Conservation (phyloP, 2,797 vertebrate genomes). For the Lagothrix lagotricha region DNA sequence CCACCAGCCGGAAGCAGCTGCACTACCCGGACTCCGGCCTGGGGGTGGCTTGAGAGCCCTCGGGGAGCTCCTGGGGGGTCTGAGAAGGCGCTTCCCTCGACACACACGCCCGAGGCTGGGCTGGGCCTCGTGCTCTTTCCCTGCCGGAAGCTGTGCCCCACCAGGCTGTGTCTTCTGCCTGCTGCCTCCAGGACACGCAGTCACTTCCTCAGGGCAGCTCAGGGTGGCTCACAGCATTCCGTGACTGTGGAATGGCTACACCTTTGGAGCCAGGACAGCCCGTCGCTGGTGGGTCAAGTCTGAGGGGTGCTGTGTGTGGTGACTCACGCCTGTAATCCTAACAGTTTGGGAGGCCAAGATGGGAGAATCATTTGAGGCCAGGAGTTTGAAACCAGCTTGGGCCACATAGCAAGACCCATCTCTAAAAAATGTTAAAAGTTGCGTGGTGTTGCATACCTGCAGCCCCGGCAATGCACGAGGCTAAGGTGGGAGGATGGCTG, state of each 20-base stretch:
- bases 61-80: no score
- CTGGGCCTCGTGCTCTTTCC: not conserved
- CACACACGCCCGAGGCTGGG: not conserved
- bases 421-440: no score
- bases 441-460: not conserved
- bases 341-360: not conserved
- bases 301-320: not conserved
- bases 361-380: not conserved
- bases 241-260: fast-evolving
- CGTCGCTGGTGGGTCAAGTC: not conserved
- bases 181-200: not conserved
- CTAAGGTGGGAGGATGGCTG: not conserved
- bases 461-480: not conserved
- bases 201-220: fast-evolving
- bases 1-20: not conserved
- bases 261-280: not conserved
- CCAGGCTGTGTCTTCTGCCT: not conserved
- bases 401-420: no score
- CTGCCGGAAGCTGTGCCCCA: not conserved
- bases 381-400: no score
- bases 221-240: not conserved
- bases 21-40: not conserved
- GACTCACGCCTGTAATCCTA: fast-evolving
- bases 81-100: not conserved
- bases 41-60: not conserved